phyloP scores from a whole-genome alignment of 2,797 vertebrate species.

The Arctocebus calabarensis region DNA sequence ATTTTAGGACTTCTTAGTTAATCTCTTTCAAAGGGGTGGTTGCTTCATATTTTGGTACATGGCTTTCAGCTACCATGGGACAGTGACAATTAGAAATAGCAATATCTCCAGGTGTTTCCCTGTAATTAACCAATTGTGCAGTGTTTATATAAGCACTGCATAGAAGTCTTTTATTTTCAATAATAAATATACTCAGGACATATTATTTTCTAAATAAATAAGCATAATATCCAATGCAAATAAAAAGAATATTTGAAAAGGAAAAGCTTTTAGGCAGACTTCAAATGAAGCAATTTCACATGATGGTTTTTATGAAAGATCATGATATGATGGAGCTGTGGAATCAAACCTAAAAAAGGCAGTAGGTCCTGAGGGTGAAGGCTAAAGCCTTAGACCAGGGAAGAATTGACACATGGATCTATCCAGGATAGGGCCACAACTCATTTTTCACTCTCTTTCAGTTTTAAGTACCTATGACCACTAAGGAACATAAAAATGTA shows the following conservation, averaged over 20 bases:
- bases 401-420: neutral
- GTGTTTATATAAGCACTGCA: slow-evolving; percentile 42
- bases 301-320: neutral
- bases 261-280: neutral
- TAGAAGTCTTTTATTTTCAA: slow-evolving; percentile 44
- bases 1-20: neutral
- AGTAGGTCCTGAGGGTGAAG: neutral
- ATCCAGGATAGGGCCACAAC: neutral
- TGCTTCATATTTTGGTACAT: slow-evolving; percentile 49
- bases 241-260: neutral
- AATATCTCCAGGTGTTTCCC: slow-evolving; percentile 58
- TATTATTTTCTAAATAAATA: slow-evolving; percentile 63
- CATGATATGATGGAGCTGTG: neutral
- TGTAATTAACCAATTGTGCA: slow-evolving; percentile 62
- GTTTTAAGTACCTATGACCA: neutral
- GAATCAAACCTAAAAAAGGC: neutral
- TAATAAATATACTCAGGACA: slow-evolving; percentile 1
- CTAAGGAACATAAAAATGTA: neutral
- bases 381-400: neutral
- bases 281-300: neutral
- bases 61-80: slow-evolving; percentile 37
- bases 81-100: slow-evolving; percentile 67
- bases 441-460: neutral
- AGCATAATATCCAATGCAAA: neutral
- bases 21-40: slow-evolving; percentile 48